phyloP scores from a whole-genome alignment of 2,113 vertebrate genomes.

The Glaucomys volans region DNA sequence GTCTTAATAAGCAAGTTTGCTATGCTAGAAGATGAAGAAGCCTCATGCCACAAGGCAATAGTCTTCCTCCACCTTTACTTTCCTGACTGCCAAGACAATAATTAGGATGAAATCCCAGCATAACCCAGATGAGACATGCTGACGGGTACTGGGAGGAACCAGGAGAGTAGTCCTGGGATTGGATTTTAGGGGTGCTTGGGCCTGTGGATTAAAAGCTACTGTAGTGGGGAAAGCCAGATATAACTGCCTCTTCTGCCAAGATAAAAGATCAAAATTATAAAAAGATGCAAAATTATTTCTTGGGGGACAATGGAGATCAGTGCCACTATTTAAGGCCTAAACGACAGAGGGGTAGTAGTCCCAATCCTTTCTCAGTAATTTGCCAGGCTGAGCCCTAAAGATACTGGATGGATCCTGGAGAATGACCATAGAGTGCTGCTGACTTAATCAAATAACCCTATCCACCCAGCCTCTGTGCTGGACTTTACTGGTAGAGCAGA shows the following conservation, averaged over 20 bases:
- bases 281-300: not conserved
- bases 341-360: not conserved
- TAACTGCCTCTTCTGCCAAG: constrained; percentile 7
- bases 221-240: not conserved
- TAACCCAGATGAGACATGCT: constrained; percentile 12
- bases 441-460: not conserved
- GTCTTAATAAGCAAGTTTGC: not conserved
- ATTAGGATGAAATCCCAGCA: constrained; percentile 55
- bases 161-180: not conserved
- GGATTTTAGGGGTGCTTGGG: constrained; percentile 10
- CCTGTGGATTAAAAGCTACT: not conserved
- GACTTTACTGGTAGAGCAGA: not conserved
- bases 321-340: constrained; percentile 23
- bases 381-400: not conserved
- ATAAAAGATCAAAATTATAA: constrained; percentile 38
- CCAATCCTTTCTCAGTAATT: not conserved
- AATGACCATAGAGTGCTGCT: not conserved
- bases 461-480: not conserved
- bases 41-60: not conserved
- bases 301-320: not conserved
- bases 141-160: not conserved
- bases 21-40: not conserved
- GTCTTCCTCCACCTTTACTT: not conserved
- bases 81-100: constrained; percentile 13
- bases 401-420: not conserved